Conservation (phyloP, 2,888 invertebrate species). For the Philaethria dido region DNA sequence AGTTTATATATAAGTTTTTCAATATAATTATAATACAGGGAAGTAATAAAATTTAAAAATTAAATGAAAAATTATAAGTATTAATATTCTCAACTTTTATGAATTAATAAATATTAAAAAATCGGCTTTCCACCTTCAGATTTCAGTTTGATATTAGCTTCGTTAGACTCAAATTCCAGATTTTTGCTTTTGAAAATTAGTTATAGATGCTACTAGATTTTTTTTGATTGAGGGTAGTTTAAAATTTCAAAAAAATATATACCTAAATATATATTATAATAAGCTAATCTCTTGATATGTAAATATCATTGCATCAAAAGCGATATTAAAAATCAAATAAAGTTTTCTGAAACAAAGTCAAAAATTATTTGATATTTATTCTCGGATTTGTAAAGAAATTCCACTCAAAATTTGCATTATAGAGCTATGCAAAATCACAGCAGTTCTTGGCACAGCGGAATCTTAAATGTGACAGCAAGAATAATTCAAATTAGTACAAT, state of each 20-base stretch:
- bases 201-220: no score
- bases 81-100: no score
- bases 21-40: not conserved
- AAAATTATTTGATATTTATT: conserved; percentile 29
- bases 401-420: conserved; percentile 40
- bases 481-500: conserved; percentile 37
- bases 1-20: not conserved
- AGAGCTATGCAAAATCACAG: conserved; percentile 36
- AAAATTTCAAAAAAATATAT: no score
- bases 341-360: not conserved
- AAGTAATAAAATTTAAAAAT: not conserved
- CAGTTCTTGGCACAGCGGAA: conserved; percentile 32
- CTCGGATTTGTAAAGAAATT: conserved; percentile 36
- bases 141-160: no score
- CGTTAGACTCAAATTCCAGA: not conserved
- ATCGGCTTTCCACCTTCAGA: no score
- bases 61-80: no score
- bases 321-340: not conserved
- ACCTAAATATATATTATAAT: no score
- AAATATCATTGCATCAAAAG: not conserved
- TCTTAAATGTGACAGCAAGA: conserved; percentile 30
- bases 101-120: no score
- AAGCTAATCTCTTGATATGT: no score
- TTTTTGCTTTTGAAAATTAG: not conserved
- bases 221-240: no score